These are phyloP conservation scores for Guaruba guarouba DNA, from an alignment of 2,113 vertebrate genomes.

Conservation along the genomic window DNA sequence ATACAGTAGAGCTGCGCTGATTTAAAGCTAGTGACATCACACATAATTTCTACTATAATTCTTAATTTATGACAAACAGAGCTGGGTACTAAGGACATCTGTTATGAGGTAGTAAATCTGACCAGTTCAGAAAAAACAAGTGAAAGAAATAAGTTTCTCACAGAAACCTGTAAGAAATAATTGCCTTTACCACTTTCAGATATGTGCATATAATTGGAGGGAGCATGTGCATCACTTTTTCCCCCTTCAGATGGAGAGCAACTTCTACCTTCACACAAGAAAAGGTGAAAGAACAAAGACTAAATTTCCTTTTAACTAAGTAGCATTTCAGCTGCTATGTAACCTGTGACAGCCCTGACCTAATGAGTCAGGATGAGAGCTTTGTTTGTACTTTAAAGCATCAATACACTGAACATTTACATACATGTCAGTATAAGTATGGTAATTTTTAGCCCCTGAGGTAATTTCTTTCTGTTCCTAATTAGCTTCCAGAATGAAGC, in stretches of 20 bases:
- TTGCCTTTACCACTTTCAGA: neutral
- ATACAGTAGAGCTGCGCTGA: accelerated
- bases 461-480: neutral
- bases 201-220: neutral
- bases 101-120: neutral
- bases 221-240: neutral
- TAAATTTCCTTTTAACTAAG: neutral
- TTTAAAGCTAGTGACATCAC: neutral
- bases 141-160: neutral
- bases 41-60: neutral
- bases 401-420: neutral
- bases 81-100: neutral
- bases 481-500: neutral
- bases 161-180: neutral
- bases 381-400: neutral
- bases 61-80: neutral
- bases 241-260: neutral
- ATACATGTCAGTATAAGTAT: neutral
- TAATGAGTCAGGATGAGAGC: neutral
- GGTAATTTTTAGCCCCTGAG: neutral
- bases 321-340: neutral
- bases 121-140: neutral
- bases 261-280: neutral
- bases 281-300: neutral
- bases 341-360: neutral